Conservation (phyloP, 2,888 invertebrate genomes). For the Xanthorhoe designata region DNA sequence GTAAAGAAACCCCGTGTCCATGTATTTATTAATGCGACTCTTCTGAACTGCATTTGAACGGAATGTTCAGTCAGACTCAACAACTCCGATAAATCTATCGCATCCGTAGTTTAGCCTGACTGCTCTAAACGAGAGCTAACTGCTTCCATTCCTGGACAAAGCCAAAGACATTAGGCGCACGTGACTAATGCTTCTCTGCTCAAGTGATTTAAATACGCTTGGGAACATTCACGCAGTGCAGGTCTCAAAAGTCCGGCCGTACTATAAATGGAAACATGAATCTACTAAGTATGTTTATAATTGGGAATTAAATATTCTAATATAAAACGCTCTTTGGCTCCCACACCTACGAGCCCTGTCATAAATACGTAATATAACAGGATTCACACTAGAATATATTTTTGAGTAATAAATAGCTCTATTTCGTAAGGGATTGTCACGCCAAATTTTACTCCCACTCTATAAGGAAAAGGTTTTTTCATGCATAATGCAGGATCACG, state of each 20-base stretch:
- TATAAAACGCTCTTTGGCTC: not conserved
- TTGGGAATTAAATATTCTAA: too few relatives aligned
- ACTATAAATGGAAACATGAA: slow-evolving; percentile 17
- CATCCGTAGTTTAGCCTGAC: slow-evolving; percentile 16
- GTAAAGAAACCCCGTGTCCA: too few relatives aligned
- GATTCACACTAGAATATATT: slow-evolving; percentile 13
- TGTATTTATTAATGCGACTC: too few relatives aligned
- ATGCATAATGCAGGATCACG: slow-evolving; percentile 49
- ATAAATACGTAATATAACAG: slow-evolving; percentile 14
- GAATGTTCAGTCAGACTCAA: slow-evolving; percentile 19
- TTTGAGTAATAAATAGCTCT: slow-evolving; percentile 41
- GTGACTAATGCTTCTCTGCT: slow-evolving; percentile 30
- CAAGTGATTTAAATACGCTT: slow-evolving; percentile 36
- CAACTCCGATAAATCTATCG: slow-evolving; percentile 22
- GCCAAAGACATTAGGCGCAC: slow-evolving; percentile 32
- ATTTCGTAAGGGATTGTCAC: slow-evolving; percentile 38
- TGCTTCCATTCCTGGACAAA: slow-evolving; percentile 29
- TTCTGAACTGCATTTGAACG: slow-evolving; percentile 4
- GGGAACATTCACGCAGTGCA: slow-evolving; percentile 21
- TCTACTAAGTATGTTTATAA: slow-evolving; percentile 11
- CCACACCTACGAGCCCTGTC: not conserved
- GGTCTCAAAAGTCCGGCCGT: slow-evolving; percentile 26
- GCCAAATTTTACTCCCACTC: slow-evolving; percentile 40
- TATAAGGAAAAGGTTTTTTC: slow-evolving; percentile 39
- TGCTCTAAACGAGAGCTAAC: slow-evolving; percentile 31